Conservation (phyloP, 2,888 invertebrate genomes). For the Pyrochroa serraticornis region DNA sequence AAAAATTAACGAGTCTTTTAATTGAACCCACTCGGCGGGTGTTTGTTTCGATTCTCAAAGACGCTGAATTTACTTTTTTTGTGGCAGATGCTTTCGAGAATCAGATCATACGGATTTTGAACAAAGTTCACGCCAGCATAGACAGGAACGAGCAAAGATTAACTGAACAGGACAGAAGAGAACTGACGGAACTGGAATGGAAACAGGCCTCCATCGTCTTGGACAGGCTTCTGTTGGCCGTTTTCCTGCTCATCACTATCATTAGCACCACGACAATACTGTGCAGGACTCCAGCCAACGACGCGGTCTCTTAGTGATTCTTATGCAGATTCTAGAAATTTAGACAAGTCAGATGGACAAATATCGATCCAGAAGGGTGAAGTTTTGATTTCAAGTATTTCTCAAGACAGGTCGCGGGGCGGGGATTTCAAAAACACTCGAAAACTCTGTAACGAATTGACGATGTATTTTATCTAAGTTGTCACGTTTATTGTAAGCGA, state of each 20-base stretch:
- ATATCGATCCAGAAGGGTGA: not conserved
- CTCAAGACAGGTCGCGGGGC: no score
- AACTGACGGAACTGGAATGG: constrained; percentile 85
- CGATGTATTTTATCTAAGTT: no score
- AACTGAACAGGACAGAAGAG: constrained; percentile 78
- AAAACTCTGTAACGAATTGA: no score
- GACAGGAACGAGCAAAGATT: constrained; percentile 81
- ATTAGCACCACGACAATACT: constrained; percentile 82
- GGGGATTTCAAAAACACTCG: no score
- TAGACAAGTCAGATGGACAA: not conserved
- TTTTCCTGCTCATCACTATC: constrained; percentile 77
- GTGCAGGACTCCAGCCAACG: constrained; percentile 63
- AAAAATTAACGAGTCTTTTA: not conserved
- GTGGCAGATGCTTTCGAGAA: constrained; percentile 61
- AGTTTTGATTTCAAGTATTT: no score
- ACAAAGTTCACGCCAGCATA: constrained; percentile 74
- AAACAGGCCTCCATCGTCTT: constrained; percentile 82
- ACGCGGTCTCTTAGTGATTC: constrained; percentile 14
- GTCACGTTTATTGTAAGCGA: no score
- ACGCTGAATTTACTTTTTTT: constrained; percentile 1
- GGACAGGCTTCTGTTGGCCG: constrained; percentile 76
- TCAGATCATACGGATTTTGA: constrained; percentile 71
- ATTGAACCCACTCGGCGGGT: no score
- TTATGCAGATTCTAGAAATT: not conserved
- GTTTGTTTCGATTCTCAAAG: not conserved